Conservation (phyloP, 2,888 invertebrate species). For the Criorhina ranunculi region DNA sequence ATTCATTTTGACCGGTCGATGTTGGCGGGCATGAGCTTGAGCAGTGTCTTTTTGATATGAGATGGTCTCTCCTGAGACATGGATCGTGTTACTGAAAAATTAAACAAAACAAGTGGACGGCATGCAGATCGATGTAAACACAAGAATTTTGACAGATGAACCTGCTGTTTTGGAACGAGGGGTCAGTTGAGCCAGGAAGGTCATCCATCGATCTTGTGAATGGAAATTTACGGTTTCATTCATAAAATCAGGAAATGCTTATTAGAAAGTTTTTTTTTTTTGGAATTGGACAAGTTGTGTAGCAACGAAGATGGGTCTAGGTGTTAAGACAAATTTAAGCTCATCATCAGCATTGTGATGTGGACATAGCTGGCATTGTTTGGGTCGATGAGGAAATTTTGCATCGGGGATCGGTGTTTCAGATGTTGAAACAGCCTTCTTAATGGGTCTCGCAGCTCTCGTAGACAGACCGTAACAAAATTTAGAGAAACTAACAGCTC, state of each 20-base stretch:
- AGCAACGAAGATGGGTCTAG: too few species aligned
- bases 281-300: not conserved
- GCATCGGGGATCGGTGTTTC: too few species aligned
- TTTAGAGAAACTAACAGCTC: too few species aligned
- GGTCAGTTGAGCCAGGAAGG: not conserved
- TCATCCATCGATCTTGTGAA: constrained; percentile 39
- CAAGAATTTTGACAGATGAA: constrained; percentile 36
- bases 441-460: too few species aligned
- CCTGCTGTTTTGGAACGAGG: constrained; percentile 5
- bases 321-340: too few species aligned
- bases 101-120: constrained; percentile 43
- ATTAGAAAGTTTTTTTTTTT: constrained; percentile 9
- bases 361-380: too few species aligned
- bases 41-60: not conserved
- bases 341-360: too few species aligned
- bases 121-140: not conserved
- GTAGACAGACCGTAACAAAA: too few species aligned
- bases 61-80: constrained; percentile 26
- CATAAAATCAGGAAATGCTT: constrained; percentile 16
- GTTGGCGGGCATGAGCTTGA: constrained; percentile 32
- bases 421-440: too few species aligned
- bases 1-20: constrained; percentile 37
- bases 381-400: too few species aligned
- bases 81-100: constrained; percentile 60
- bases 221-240: constrained; percentile 41